Conservation (phyloP, 1,140 invertebrate genomes). For the Scylla paramamosain region DNA sequence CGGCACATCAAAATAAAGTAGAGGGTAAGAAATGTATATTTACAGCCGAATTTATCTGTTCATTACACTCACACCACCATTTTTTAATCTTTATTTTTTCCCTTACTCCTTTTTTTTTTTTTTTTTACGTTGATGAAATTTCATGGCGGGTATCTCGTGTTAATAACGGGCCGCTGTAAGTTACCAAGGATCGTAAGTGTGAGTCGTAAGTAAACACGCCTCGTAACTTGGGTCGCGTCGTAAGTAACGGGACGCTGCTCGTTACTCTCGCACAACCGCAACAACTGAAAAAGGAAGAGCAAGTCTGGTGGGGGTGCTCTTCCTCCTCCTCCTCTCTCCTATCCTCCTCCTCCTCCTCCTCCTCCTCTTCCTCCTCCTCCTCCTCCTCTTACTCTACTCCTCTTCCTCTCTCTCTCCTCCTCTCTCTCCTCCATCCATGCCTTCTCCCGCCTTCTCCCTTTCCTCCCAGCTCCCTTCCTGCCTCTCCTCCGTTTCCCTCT, state of each 20-base stretch:
- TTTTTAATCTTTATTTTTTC: neutral
- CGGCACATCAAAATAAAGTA: neutral
- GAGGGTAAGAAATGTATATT: constrained; percentile 50
- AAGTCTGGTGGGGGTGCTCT: constrained; percentile 37
- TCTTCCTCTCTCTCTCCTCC: neutral
- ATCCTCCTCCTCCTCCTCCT: neutral
- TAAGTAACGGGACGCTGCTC: constrained; percentile 72
- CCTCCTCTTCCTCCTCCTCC: neutral
- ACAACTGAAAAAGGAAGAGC: constrained; percentile 73
- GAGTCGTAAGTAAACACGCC: constrained; percentile 76
- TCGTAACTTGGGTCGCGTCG: constrained; percentile 69
- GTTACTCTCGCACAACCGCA: constrained; percentile 72
- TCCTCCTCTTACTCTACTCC: neutral
- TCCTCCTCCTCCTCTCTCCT: neutral
- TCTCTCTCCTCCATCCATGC: neutral
- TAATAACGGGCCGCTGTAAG: constrained; percentile 75
- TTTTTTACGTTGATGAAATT: constrained; percentile 73
- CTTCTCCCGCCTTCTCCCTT: neutral
- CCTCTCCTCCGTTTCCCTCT: neutral
- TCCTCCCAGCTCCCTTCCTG: neutral
- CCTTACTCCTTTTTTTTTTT: neutral
- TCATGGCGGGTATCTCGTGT: constrained; percentile 74
- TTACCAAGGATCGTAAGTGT: constrained; percentile 74
- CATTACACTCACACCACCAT: constrained; percentile 62
- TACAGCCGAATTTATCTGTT: constrained; percentile 71